phyloP scores from a whole-genome alignment of 2,797 vertebrate genomes.

The Kryptolebias ocellatus region DNA sequence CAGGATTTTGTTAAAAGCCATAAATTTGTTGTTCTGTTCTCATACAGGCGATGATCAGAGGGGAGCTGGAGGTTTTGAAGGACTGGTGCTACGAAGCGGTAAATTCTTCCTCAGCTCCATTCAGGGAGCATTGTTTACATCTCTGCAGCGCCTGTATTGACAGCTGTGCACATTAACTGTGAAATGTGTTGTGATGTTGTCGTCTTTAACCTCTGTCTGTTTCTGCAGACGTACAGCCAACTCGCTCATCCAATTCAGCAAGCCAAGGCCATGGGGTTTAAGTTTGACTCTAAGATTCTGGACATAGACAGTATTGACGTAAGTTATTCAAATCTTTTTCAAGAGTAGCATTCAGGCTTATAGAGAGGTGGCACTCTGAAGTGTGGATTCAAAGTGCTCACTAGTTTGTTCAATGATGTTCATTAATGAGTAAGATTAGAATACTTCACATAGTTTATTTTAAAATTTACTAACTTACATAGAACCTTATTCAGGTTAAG shows the following conservation, averaged over 20 bases:
- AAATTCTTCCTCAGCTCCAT: conserved; percentile 49
- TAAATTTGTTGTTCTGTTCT: too few species aligned
- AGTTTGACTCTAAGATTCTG: conserved; percentile 92
- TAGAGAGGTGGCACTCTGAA: not conserved
- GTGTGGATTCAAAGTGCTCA: not conserved
- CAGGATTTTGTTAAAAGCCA: not conserved
- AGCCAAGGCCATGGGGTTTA: conserved; percentile 89
- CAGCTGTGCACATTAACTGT: not conserved
- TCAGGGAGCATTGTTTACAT: not conserved
- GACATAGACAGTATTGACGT: conserved; percentile 95
- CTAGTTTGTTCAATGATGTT: too few species aligned
- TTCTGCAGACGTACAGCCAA: conserved; percentile 91
- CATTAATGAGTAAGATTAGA: too few species aligned
- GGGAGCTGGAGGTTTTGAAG: conserved; percentile 94
- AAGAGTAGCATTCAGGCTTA: not conserved
- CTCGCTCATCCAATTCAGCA: conserved; percentile 94
- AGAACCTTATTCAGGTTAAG: too few species aligned
- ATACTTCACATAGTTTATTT: too few species aligned
- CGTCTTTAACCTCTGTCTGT: conserved; percentile 20
- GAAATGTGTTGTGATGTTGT: not conserved
- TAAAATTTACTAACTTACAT: too few species aligned
- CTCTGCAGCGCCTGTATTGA: not conserved
- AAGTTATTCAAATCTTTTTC: conserved; percentile 67
- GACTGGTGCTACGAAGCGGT: conserved; percentile 99
- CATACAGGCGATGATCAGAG: conserved; percentile 38